These are phyloP conservation scores for Drosophila kohkoa DNA, from an alignment of 1,140 invertebrate genomes.

Conservation along the genomic window DNA sequence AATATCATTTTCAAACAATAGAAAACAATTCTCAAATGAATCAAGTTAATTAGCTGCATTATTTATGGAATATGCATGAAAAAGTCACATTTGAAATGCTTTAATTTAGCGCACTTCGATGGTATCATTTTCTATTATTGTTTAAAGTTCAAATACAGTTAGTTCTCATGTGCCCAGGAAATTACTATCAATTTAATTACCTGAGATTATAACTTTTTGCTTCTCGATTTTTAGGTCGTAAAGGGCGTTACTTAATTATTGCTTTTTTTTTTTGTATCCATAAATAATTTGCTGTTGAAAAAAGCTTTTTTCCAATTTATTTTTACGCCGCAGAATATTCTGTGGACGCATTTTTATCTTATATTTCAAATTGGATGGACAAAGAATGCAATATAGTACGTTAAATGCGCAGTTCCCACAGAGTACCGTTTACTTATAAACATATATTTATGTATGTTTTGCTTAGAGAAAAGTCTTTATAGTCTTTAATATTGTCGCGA, in stretches of 20 bases:
- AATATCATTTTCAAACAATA: conserved; percentile 48
- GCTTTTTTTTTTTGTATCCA: not conserved
- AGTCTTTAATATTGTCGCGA: not conserved
- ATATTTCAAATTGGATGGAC: not conserved
- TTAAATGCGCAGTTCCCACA: not conserved
- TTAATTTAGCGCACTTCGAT: conserved; percentile 5
- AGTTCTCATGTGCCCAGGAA: conserved; percentile 20
- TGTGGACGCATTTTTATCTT: conserved; percentile 7
- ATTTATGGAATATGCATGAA: conserved; percentile 23
- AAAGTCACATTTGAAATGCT: conserved; percentile 12
- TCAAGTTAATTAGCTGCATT: conserved; percentile 19
- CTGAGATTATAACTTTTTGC: conserved; percentile 11
- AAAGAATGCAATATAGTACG: not conserved
- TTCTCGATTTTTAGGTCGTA: not conserved
- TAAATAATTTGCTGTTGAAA: not conserved
- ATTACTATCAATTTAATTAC: conserved; percentile 37
- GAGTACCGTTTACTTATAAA: not conserved
- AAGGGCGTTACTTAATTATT: not conserved
- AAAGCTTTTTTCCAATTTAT: not conserved
- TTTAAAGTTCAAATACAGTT: conserved; percentile 7
- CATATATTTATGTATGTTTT: not conserved
- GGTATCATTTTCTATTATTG: conserved; percentile 16
- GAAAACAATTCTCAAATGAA: conserved; percentile 26
- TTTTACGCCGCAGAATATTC: not conserved
- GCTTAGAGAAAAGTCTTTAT: not conserved